These are phyloP conservation scores for Rhinella marina DNA, from an alignment of 2,797 vertebrate species.

Conservation along the genomic window DNA sequence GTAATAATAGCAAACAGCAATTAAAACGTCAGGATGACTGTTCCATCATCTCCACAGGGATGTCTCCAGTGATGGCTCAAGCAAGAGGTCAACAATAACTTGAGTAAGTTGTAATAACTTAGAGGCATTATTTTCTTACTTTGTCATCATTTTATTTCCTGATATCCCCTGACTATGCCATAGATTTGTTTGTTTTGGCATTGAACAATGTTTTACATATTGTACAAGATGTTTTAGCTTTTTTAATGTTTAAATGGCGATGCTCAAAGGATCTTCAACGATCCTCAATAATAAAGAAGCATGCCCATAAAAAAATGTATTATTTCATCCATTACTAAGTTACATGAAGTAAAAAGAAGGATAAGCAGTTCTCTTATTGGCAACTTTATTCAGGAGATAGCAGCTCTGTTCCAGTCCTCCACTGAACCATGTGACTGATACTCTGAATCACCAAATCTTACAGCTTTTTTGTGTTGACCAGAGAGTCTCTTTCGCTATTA, in stretches of 20 bases:
- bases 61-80: not conserved
- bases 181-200: not conserved
- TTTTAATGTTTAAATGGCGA: not conserved
- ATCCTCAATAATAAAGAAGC: too few species aligned
- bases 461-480: too few species aligned
- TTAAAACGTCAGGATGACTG: not conserved
- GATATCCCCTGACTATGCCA: not conserved
- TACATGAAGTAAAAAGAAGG: too few species aligned
- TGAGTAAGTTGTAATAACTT: conserved; percentile 1
- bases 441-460: too few species aligned
- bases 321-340: too few species aligned
- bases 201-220: not conserved
- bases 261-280: too few species aligned
- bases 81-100: not conserved
- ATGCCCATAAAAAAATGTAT: too few species aligned
- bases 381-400: too few species aligned
- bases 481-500: too few species aligned
- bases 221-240: not conserved
- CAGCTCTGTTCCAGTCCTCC: too few species aligned
- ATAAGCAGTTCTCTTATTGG: too few species aligned
- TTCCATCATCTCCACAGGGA: conserved; percentile 1
- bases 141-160: not conserved
- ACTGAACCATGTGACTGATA: too few species aligned
- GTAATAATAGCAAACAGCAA: conserved; percentile 19
- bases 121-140: not conserved